Evolutionary conservation across 2,797 vertebrate genomes (phyloP), one percentile per base, ranked within the genome.

Genomic region (Onychomys leucogaster): DNA sequence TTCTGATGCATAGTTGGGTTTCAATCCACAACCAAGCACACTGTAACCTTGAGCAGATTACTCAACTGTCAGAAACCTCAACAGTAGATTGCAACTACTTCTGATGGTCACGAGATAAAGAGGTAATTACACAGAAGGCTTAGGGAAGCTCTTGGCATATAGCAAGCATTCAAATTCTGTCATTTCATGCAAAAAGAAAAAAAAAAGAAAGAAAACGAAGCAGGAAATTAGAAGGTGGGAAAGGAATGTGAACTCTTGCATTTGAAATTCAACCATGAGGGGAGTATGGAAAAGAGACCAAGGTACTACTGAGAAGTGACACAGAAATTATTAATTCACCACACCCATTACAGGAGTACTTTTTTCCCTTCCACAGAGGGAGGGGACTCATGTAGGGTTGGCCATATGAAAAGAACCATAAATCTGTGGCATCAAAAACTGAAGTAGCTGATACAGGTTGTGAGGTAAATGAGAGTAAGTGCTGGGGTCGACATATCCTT

Each of bases 291-390:
- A 59, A 16, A 57, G 19, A 52, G n/a, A 71, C 25, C 61, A 78
- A 82, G 59, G 49, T 77, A 78, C 34, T 77, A 32, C 67, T 19
- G 63, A 55, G 49, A 93, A 90, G 4, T 69, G 81, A 41, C 67
- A 91, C 6, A 82, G n/a, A 89, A 91, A 89, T 84, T 69, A 75
- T 67, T 21, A 81, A 78, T 86, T 59, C 78, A 85, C 90, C 94
- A 97, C 95, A 95, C 90, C 92, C 95, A 87, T 37, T 52, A 17
- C 52, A 57, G 69, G 59, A 88, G 49, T 46, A 49, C 16, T 67
- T 77, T 82, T 78, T 71, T 27, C 55, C 73, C 23, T 82, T 69
- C 93, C 87, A 32, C 3, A 4, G 1, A 69, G 69, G 84, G 80
- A 80, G 57, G 57, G n/a, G 11, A 93, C 92, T 59, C 65, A 41